A percentile compares a stretch with the other conserved stretches of the same genome.
These are phyloP conservation scores for Chaetura pelagica DNA, from an alignment of 2,113 vertebrate species.

Conservation along the genomic window DNA sequence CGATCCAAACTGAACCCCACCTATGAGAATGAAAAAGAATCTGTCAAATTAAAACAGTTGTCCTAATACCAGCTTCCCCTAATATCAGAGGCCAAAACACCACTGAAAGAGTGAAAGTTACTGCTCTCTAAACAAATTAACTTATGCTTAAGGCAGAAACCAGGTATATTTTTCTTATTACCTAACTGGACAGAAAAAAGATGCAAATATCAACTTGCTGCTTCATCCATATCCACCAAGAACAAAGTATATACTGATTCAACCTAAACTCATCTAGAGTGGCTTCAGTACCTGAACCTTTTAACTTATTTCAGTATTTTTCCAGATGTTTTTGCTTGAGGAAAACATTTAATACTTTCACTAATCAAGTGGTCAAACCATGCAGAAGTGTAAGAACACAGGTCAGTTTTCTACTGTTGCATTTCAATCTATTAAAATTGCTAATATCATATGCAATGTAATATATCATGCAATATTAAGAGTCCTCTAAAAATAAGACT, in stretches of 20 bases:
- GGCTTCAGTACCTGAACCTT: not conserved
- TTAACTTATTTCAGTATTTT: not conserved
- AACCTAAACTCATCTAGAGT: not conserved
- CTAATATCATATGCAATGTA: no score
- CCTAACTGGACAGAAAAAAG: not conserved
- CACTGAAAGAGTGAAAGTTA: not conserved
- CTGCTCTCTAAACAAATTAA: not conserved
- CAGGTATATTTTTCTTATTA: not conserved
- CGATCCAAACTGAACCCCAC: conserved; percentile 86
- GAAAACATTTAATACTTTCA: not conserved
- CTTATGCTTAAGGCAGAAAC: not conserved
- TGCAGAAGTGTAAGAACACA: not conserved
- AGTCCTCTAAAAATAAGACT: not conserved
- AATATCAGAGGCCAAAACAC: not conserved
- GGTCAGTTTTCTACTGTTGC: not conserved
- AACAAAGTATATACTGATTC: not conserved
- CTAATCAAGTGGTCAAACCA: not conserved
- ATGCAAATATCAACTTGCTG: not conserved
- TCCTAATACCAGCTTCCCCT: not conserved
- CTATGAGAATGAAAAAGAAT: conserved; percentile 52
- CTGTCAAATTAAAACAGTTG: not conserved
- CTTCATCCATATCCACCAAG: not conserved
- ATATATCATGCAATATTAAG: not conserved
- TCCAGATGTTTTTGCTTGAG: not conserved
- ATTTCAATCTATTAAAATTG: not conserved